phyloP scores from a whole-genome alignment of 1,140 invertebrate species.

The Lasioglossum albipes region DNA sequence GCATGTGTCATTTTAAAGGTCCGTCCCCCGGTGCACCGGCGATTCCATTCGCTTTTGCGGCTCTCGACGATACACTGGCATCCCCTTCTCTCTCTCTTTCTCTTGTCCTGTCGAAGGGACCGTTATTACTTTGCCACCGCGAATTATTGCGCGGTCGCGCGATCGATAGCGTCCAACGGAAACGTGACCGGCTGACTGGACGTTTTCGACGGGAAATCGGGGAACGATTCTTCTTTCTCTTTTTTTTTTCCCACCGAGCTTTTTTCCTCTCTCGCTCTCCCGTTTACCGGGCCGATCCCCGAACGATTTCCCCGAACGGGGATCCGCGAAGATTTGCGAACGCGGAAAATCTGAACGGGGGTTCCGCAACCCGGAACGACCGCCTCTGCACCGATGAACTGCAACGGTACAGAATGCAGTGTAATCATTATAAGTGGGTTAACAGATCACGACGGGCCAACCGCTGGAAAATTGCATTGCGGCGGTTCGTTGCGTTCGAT shows the following conservation, averaged over 20 bases:
- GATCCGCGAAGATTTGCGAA: background rate
- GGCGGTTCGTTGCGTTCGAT: slow-evolving; percentile 58
- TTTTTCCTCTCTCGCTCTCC: background rate
- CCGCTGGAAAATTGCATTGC: slow-evolving; percentile 61
- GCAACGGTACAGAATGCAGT: slow-evolving; percentile 36
- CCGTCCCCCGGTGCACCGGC: slow-evolving; percentile 20
- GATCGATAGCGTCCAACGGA: slow-evolving; percentile 20
- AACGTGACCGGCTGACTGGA: background rate
- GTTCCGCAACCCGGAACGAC: background rate
- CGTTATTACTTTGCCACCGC: slow-evolving; percentile 32
- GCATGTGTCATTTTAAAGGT: slow-evolving; percentile 63
- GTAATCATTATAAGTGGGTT: slow-evolving; percentile 63
- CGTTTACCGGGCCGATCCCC: background rate
- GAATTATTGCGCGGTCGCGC: slow-evolving; percentile 41
- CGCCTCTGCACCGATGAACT: slow-evolving; percentile 8
- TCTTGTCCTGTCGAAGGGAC: background rate
- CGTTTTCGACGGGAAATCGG: slow-evolving; percentile 1
- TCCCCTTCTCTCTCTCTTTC: no score
- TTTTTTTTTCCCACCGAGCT: no score
- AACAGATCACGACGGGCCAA: slow-evolving; percentile 56
- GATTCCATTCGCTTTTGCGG: slow-evolving; percentile 52
- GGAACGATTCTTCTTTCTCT: background rate
- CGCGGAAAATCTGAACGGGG: background rate
- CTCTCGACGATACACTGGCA: slow-evolving; percentile 43
- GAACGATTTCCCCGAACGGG: background rate